These are phyloP conservation scores for Drosophila suboccidentalis DNA, from an alignment of 2,888 invertebrate genomes.

Conservation along the genomic window DNA sequence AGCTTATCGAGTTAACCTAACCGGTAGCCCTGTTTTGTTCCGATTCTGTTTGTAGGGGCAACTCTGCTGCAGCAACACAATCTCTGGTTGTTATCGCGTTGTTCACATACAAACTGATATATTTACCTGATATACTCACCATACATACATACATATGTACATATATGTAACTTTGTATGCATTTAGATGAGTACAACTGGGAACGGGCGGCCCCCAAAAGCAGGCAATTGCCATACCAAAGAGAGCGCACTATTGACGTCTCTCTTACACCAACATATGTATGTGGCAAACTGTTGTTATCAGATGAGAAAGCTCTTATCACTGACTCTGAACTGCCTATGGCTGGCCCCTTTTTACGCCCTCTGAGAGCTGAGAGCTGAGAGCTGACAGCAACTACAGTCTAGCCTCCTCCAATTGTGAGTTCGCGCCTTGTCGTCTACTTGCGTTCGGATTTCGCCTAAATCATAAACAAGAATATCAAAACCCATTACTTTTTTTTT, in stretches of 20 bases:
- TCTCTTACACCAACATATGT: slow-evolving; percentile 19
- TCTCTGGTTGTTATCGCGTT: slow-evolving; percentile 57
- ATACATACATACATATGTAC: too few species aligned
- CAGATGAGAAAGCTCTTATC: slow-evolving; percentile 33
- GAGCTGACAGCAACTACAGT: slow-evolving; percentile 4
- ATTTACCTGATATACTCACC: slow-evolving; percentile 8
- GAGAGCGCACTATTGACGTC: slow-evolving; percentile 33
- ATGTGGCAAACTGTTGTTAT: slow-evolving; percentile 11
- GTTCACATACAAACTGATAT: slow-evolving; percentile 21
- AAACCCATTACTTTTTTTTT: background rate
- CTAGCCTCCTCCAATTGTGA: slow-evolving; percentile 7
- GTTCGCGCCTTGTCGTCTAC: slow-evolving; percentile 24
- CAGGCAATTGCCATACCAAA: slow-evolving; percentile 46
- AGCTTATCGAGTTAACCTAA: slow-evolving; percentile 57
- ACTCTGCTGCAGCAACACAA: slow-evolving; percentile 48
- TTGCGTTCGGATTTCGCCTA: slow-evolving; percentile 8
- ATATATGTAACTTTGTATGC: slow-evolving; percentile 1
- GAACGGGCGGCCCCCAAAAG: slow-evolving; percentile 55
- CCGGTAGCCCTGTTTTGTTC: slow-evolving; percentile 48
- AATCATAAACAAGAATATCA: slow-evolving; percentile 8
- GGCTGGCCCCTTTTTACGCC: slow-evolving; percentile 20
- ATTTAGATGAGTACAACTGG: background rate
- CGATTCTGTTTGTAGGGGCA: slow-evolving; percentile 16
- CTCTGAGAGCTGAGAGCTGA: background rate
- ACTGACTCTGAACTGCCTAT: slow-evolving; percentile 15